phyloP scores from a whole-genome alignment of 2,888 invertebrate genomes.

The Craniophora ligustri region DNA sequence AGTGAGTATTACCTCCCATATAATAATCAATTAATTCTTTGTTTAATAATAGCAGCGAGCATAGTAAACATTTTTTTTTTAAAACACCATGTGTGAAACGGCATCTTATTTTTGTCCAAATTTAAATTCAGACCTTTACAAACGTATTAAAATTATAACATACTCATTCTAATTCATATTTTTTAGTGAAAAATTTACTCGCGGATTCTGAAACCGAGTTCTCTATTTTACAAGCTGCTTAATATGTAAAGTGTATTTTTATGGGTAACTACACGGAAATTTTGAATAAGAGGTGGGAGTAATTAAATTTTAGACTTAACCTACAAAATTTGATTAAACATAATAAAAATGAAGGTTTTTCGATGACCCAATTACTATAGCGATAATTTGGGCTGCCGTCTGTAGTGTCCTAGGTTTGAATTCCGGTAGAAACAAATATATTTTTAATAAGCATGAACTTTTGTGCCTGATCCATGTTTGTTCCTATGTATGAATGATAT shows the following conservation, averaged over 20 bases:
- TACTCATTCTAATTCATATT: constrained; percentile 6
- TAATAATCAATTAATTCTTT: not conserved
- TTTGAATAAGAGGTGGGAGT: constrained; percentile 4
- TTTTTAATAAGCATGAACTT: too few relatives aligned
- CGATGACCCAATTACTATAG: too few relatives aligned
- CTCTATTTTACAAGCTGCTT: constrained; percentile 33
- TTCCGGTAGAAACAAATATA: too few relatives aligned
- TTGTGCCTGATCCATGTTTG: too few relatives aligned
- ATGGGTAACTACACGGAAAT: constrained; percentile 1
- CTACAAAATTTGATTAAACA: not conserved
- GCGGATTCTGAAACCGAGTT: constrained; percentile 10
- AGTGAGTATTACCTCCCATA: too few relatives aligned
- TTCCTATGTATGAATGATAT: too few relatives aligned
- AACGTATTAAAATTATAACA: constrained; percentile 43
- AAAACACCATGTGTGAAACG: constrained; percentile 39
- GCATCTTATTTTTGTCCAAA: constrained; percentile 31
- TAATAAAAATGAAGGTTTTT: too few relatives aligned
- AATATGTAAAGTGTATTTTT: constrained; percentile 34
- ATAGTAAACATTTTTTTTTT: constrained; percentile 39
- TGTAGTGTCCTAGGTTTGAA: too few relatives aligned
- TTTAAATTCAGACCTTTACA: constrained; percentile 45
- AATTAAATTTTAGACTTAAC: not conserved
- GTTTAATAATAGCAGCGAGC: constrained; percentile 19
- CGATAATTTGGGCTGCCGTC: too few relatives aligned
- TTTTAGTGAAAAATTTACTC: constrained; percentile 16